Conservation (phyloP, 2,888 invertebrate genomes). For the Opisthograptis luteolata region DNA sequence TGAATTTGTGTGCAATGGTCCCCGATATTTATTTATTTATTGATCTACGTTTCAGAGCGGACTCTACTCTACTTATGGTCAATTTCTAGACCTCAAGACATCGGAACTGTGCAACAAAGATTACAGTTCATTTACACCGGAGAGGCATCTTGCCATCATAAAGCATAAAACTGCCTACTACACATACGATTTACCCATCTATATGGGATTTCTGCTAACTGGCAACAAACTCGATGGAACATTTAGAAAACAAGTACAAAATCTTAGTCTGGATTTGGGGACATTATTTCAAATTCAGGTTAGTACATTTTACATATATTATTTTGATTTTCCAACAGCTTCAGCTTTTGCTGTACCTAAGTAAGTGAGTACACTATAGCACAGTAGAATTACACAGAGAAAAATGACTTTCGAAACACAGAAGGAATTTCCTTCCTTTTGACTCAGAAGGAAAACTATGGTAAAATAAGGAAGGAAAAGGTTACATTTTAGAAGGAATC, state of each 20-base stretch:
- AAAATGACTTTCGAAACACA: no score
- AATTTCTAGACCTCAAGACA: conserved; percentile 6
- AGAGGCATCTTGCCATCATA: conserved; percentile 91
- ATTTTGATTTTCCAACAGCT: no score
- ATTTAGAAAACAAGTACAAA: conserved; percentile 88
- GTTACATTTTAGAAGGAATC: no score
- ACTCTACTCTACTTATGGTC: conserved; percentile 2
- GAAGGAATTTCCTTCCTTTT: no score
- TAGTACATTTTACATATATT: conserved; percentile 42
- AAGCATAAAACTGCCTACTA: conserved; percentile 95
- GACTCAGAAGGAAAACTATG: no score
- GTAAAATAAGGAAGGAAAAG: no score
- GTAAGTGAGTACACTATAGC: no score
- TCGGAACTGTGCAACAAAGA: not conserved
- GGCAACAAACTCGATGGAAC: conserved; percentile 86
- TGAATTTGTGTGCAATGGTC: no score
- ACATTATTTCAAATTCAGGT: conserved; percentile 96
- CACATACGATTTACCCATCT: conserved; percentile 93
- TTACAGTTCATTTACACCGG: conserved; percentile 87
- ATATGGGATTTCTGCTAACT: conserved; percentile 91
- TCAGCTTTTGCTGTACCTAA: no score
- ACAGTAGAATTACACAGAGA: no score
- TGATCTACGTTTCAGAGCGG: not conserved
- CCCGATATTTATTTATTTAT: no score
- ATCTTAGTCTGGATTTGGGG: conserved; percentile 93